Base-by-base conservation (phyloP, 2,888 invertebrate genomes). In the Agrenia bidenticulata region DNA sequence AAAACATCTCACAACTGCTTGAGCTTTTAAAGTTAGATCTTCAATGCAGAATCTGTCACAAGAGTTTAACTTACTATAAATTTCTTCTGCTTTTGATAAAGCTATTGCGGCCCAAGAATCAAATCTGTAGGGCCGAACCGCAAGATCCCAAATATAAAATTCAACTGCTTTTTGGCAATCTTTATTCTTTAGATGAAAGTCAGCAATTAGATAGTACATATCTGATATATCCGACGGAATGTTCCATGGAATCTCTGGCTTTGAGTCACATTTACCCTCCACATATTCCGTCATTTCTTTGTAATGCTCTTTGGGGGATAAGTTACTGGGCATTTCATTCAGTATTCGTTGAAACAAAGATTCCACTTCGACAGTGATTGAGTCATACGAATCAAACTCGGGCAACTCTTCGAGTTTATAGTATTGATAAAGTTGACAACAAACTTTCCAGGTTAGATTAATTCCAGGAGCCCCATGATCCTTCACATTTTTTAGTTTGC, bases 41-140 rank as follows among this genome's bases (percentile, higher is more conserved):
- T 79, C 77, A 54, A 79, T 78, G 23, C 62, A 61, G 13, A 70
- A 73, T 74, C 61, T 63, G 54, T 76, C 73, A 56, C 70, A 69
- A 9, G 89, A 90, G 79, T 89, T 92, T 1, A 96, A 81, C 79
- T 88, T 87, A 45, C 86, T 88, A 77, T 93, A 93, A 61, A 95
- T 84, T 77, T 87, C 86, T 64, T 89, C 86, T 2, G 86, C 87
- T 77, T 88, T 88, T 0, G 90, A 87, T 68, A 96, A 82, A 0
- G 94, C 92, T 79, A 95, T 85, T 61, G 91, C 89, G 1, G 94
- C 94, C 96, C 96, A 96, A 0, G 96, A 92, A 81, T 94, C 93
- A 65, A 94, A 85, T 58, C 95, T 84, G 1, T 41, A 23, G 1
- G 88, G 89, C 80, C 90, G 89, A 32, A 91, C 84, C 70, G 90